These are phyloP conservation scores for Cyprinodon diabolis DNA, from an alignment of 2,797 vertebrate genomes.

Conservation along the genomic window DNA sequence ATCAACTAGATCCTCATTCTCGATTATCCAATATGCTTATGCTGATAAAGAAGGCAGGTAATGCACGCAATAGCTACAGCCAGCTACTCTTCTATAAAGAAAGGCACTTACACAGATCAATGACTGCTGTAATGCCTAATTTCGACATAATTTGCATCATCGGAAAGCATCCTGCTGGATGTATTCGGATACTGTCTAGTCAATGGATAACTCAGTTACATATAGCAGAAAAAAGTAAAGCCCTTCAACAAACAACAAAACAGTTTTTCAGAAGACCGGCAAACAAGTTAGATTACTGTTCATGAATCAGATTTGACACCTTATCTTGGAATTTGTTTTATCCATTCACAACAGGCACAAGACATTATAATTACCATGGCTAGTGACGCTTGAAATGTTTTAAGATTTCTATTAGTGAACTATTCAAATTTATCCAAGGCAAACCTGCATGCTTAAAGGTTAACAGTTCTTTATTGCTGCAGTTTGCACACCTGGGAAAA, in stretches of 20 bases:
- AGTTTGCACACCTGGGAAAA: not conserved
- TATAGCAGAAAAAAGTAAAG: slow-evolving; percentile 1
- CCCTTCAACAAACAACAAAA: slow-evolving; percentile 9
- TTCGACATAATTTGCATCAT: slow-evolving; percentile 58
- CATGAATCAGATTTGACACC: not conserved
- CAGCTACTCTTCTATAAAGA: slow-evolving; percentile 68
- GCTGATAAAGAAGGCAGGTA: slow-evolving; percentile 65
- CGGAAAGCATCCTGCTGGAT: slow-evolving; percentile 43
- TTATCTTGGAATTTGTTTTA: not conserved
- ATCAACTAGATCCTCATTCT: slow-evolving; percentile 27
- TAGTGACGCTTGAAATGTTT: not conserved
- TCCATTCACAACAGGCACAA: not conserved
- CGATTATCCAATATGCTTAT: slow-evolving; percentile 43
- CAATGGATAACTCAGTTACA: slow-evolving; percentile 24
- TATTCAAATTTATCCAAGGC: not conserved
- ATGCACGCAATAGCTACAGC: slow-evolving; percentile 57
- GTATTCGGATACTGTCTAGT: slow-evolving; percentile 33
- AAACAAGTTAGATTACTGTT: not conserved
- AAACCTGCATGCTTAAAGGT: not conserved
- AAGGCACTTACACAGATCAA: slow-evolving; percentile 82
- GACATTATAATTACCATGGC: not conserved
- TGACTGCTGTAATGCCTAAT: slow-evolving; percentile 66
- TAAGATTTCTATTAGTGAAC: not conserved
- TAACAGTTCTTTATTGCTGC: not conserved
- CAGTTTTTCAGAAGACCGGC: not conserved